Evolutionary conservation across 2,888 invertebrate species (phyloP).

Genomic region (Calameuta idolon): DNA sequence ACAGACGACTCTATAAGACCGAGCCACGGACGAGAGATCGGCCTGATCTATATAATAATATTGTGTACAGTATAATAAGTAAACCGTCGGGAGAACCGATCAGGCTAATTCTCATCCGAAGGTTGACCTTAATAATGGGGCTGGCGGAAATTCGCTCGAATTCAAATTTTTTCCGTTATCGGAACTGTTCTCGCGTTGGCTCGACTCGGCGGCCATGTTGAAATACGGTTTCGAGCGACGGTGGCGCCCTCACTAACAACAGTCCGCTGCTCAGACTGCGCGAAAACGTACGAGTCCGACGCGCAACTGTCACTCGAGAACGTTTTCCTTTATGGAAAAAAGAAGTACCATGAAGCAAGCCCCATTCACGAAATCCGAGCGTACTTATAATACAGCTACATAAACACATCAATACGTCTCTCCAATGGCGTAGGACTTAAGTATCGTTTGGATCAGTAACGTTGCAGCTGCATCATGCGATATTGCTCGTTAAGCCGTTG

Average conservation of each 20-base stretch:
- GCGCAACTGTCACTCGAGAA: neutral
- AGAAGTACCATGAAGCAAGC: neutral
- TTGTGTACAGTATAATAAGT: neutral
- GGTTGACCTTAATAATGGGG: neutral
- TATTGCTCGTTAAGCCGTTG: neutral
- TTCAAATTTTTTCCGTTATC: neutral
- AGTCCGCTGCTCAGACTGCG: neutral
- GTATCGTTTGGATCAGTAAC: neutral
- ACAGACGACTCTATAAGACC: conserved; percentile 4
- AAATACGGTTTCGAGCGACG: neutral
- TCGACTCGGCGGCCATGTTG: neutral
- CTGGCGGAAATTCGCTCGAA: neutral
- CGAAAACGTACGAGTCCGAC: neutral
- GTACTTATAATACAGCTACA: neutral
- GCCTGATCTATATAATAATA: neutral
- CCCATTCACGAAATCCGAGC: neutral
- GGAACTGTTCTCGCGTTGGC: neutral
- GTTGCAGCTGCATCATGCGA: neutral
- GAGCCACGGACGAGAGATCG: neutral
- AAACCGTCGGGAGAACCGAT: neutral
- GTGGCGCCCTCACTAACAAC: neutral
- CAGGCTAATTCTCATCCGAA: neutral
- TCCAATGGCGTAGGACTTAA: neutral
- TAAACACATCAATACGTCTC: neutral
- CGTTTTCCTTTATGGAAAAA: neutral